Conservation (phyloP, 30 jellyfish, hydroid and myxozoan genomes). For the Chrysaora quinquecirrha region DNA sequence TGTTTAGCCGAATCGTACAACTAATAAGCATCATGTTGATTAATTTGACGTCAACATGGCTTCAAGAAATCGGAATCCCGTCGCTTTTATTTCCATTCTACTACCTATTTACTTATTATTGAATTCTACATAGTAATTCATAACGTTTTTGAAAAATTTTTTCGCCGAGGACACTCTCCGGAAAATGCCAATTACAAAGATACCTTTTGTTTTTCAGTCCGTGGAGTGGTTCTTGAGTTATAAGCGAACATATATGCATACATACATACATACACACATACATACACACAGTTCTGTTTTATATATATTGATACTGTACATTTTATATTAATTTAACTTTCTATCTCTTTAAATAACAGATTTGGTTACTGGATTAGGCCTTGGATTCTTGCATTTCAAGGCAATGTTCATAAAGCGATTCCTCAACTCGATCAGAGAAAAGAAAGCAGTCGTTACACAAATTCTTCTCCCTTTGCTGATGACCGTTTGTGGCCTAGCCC, state of each 20-base stretch:
- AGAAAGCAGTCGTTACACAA: conserved; percentile 84
- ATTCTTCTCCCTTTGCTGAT: conserved; percentile 73
- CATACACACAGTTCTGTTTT: background rate
- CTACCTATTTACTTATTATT: too few species aligned
- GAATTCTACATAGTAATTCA: too few species aligned
- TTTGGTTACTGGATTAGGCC: conserved; percentile 73
- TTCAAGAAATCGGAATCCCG: too few species aligned
- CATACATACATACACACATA: background rate
- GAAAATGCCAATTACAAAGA: too few species aligned
- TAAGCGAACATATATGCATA: background rate
- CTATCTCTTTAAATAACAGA: conserved; percentile 66
- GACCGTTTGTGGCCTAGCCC: conserved; percentile 69
- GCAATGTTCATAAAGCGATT: conserved; percentile 92
- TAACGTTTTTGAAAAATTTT: too few species aligned
- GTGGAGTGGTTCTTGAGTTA: background rate
- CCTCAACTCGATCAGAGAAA: conserved; percentile 74
- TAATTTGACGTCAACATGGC: too few species aligned
- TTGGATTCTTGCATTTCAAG: conserved; percentile 53
- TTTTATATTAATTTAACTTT: background rate
- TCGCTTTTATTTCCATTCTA: too few species aligned
- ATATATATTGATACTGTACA: background rate
- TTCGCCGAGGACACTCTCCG: too few species aligned
- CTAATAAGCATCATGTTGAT: too few species aligned
- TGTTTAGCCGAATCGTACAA: too few species aligned
- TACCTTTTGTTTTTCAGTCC: too few species aligned